phyloP scores from a whole-genome alignment of 2,113 vertebrate species.

The Calidris pygmaea region DNA sequence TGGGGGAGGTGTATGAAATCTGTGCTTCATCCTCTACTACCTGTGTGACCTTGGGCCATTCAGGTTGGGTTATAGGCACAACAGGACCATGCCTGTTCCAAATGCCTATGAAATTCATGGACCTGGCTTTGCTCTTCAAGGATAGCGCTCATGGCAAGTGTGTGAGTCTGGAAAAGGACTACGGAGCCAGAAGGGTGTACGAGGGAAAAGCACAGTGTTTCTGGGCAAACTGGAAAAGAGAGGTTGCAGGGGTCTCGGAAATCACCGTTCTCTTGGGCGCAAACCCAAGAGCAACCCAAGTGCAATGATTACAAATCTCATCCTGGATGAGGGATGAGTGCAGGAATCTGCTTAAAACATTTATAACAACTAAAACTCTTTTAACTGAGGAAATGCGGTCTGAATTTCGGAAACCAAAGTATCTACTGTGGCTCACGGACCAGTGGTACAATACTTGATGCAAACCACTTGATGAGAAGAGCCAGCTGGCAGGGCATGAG shows the following conservation, averaged over 20 bases:
- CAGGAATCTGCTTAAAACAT: neutral
- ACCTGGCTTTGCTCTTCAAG: neutral
- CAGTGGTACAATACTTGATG: neutral
- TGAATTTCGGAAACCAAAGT: neutral
- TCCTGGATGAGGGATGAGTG: neutral
- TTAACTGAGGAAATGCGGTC: neutral
- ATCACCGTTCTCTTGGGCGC: neutral
- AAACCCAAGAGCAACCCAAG: neutral
- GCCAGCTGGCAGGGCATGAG: neutral
- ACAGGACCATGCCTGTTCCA: neutral
- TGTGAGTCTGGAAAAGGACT: neutral
- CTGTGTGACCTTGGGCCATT: rapidly evolving
- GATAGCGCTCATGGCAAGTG: rapidly evolving
- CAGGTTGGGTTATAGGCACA: neutral
- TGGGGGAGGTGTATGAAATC: neutral
- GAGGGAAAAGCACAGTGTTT: neutral
- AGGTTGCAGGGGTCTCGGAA: neutral
- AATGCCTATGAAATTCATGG: neutral
- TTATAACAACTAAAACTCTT: neutral
- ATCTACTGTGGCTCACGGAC: neutral
- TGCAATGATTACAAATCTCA: neutral
- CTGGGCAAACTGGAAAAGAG: neutral
- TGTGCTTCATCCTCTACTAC: rapidly evolving
- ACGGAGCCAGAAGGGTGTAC: neutral
- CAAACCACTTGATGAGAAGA: neutral